Base-by-base conservation (phyloP, 2,113 vertebrate species). In the Suricata suricatta region DNA sequence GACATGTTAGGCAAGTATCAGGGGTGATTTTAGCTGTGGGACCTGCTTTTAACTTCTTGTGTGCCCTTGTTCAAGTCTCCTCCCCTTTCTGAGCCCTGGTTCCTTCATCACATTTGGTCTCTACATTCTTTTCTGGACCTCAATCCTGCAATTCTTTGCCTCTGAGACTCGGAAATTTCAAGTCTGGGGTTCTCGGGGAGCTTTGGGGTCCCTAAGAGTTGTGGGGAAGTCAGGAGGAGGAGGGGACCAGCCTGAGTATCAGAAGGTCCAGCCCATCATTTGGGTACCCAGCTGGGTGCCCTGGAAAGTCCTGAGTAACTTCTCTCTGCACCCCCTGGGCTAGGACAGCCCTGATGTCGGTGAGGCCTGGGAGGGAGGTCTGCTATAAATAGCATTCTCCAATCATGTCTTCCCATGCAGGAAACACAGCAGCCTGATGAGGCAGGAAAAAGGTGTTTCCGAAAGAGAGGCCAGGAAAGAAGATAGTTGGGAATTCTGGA, bases 361-460 rank as follows among this genome's bases (percentile, higher is more conserved):
- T 2, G 64, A 96, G 76, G 21, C 25, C 74, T 6, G 71, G 64
- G 64, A 82, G 71, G 33, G 38, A n/a, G 21, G 50, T 21, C 66
- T 41, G 21, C 92, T 97, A 60, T 96, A 88, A 96, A 96, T 93
- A 97, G 91, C n/a, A 0, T 77, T 14, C 57, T 57, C 44, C 16
- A 63, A 44, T 52, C 82, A n/a, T 52, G 21, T 93, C 89, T 98
- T 97, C 97, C 98, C 92, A 60, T 41, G 27, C 92, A 82, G 96
- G 97, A 97, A 97, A n/a, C 94, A 5, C 41, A 19, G 68, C 0
- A 0, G 82, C 83, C 64, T 35, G 16, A 38, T 16, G 33, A 0
- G 71, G 64, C 90, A 97, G 97, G 97, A 97, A 98, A 98, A 97
- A 98, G 96, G 88, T 97, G 97, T 96, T 98, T 98, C 97, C 97